A percentile compares a stretch with the other conserved stretches of the same genome.
Conservation (phyloP, 1,140 invertebrate species). For the Drosophila funebris region DNA sequence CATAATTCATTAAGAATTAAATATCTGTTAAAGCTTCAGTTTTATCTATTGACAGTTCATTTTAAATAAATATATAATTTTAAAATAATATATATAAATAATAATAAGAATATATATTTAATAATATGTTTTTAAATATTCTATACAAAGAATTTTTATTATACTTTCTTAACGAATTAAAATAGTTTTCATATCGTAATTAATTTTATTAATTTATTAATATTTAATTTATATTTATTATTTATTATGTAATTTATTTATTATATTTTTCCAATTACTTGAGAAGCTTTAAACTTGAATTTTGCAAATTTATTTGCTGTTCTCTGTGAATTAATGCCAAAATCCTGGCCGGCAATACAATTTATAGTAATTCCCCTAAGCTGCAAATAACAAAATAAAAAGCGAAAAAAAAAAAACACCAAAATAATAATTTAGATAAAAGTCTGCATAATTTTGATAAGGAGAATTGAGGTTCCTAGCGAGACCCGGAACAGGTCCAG, state of each 20-base stretch:
- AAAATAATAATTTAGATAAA: slow-evolving; percentile 72
- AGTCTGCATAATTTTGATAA: slow-evolving; percentile 74
- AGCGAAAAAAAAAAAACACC: slow-evolving; percentile 1
- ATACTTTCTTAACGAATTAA: too few species aligned
- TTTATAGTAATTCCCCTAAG: slow-evolving; percentile 27
- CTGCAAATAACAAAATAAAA: background rate
- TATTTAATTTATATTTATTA: background rate
- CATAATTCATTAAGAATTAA: too few species aligned
- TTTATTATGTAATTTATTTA: background rate
- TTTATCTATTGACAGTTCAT: too few species aligned
- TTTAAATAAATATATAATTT: too few species aligned
- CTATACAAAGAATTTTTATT: too few species aligned
- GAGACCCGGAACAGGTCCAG: slow-evolving; percentile 1
- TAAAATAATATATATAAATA: too few species aligned
- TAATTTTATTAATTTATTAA: background rate
- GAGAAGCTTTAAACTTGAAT: background rate
- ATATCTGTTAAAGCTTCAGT: too few species aligned
- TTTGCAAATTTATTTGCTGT: background rate
- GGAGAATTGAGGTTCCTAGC: slow-evolving; percentile 6
- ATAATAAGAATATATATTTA: too few species aligned
- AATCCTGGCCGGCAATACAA: background rate
- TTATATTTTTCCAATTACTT: background rate
- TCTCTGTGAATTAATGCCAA: background rate
- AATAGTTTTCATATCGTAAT: too few species aligned
- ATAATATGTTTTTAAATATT: too few species aligned